Evolutionary conservation across 2,888 invertebrate species (phyloP), one percentile per base, ranked within the genome.

Genomic region (Zhuqinia jingwanae): DNA sequence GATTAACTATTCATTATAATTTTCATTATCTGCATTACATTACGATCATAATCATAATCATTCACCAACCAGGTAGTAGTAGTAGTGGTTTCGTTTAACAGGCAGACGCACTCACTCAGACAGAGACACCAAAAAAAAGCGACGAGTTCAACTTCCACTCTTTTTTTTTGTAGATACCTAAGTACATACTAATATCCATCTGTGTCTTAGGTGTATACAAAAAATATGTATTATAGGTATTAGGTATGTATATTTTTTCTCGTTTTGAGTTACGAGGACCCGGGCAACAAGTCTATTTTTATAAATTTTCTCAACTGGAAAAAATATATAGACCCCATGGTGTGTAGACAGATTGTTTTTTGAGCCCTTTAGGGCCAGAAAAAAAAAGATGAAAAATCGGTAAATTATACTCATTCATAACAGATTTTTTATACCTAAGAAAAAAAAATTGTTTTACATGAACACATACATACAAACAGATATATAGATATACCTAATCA

Each of bases 301-400:
- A 88, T 89, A 89, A 89, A 88, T 84, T 87, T 88, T 45, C 76
- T 77, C 58, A 82, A 78, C 76, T 79, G 85, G 77, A 83, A 82
- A 79, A 70, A 81, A 78, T n/a, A n/a, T n/a, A n/a, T n/a, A 79
- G 91, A 90, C 91, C 90, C 82, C 91, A 89, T 90, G 89, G 87
- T 73, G 87, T 60, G 90, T 87, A 80, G 89, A 90, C 91, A 91
- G 91, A 91, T 91, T 91, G 91, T 90, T 91, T 91, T 89, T 90
- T 89, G 87, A 88, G 88, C 89, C 91, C 90, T 90, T 90, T 89
- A 89, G 91, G 90, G 86, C 87, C 84, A 79, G 75, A 86, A 76
- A n/a, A n/a, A n/a, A n/a, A 79, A 86, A 75, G 76, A 89, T 89
- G 90, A 91, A 90, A 89, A 91, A 90, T 90, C 89, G 91, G 90